A percentile compares a stretch with the other conserved stretches of the same genome.
Conservation (phyloP, 2,797 vertebrate species). For the Hylomyscus alleni region DNA sequence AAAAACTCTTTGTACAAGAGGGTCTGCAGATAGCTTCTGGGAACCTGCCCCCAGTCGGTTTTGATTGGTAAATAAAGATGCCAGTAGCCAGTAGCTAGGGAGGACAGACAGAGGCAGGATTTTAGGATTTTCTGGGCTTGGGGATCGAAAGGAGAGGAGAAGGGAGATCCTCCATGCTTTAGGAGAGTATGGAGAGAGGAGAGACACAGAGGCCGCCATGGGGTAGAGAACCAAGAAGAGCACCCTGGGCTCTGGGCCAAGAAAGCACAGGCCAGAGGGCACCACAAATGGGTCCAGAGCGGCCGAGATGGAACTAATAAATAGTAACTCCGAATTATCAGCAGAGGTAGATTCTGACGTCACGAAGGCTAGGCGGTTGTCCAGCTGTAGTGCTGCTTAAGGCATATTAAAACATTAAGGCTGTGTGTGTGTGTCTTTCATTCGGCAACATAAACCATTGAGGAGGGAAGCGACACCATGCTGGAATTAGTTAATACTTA, state of each 20-base stretch:
- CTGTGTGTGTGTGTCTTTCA: background rate
- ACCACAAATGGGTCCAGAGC: background rate
- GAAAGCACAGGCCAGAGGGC: background rate
- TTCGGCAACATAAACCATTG: background rate
- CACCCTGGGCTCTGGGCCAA: background rate
- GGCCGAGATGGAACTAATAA: background rate
- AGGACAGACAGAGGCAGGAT: background rate
- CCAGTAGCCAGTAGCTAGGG: background rate
- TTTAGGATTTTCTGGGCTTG: background rate
- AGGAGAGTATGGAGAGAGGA: background rate
- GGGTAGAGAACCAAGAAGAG: background rate
- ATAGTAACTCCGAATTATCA: background rate
- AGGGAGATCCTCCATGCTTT: background rate
- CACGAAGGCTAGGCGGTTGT: background rate
- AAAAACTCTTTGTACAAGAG: background rate
- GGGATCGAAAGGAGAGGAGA: background rate
- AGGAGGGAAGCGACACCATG: background rate
- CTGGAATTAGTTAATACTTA: background rate
- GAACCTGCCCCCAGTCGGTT: background rate
- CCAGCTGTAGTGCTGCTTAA: background rate
- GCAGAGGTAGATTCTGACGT: background rate
- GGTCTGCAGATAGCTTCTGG: background rate
- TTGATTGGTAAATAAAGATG: background rate
- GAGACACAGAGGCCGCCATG: background rate
- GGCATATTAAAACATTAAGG: background rate